These are phyloP conservation scores for Cephus spinipes DNA, from an alignment of 2,888 invertebrate species.

Conservation along the genomic window DNA sequence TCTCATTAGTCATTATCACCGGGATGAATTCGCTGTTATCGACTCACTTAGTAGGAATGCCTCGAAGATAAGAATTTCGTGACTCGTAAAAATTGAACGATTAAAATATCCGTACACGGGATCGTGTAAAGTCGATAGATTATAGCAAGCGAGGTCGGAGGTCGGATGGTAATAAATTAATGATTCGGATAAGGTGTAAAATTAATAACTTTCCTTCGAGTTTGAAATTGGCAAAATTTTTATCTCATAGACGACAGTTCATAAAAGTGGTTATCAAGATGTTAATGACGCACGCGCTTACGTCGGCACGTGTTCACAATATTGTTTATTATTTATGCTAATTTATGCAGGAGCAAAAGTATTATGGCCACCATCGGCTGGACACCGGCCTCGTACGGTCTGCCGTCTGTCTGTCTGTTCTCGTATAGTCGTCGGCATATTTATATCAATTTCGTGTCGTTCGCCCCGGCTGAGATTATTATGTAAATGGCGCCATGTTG, in stretches of 20 bases:
- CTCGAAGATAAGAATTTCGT: not conserved
- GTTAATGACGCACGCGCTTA: constrained; percentile 58
- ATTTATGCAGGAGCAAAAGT: constrained; percentile 57
- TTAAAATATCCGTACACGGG: not conserved
- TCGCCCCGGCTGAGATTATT: constrained; percentile 58
- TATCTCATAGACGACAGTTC: not conserved
- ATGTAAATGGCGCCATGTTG: constrained; percentile 54
- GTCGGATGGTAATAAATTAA: not conserved
- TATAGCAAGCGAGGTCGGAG: not conserved
- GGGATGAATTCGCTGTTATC: not conserved
- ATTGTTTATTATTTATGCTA: constrained; percentile 67
- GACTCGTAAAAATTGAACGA: not conserved
- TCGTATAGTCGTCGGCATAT: constrained; percentile 55
- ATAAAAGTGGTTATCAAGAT: constrained; percentile 18
- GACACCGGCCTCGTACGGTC: constrained; percentile 53
- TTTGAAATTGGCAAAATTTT: not conserved
- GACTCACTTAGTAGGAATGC: not conserved
- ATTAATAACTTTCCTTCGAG: not conserved
- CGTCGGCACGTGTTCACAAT: constrained; percentile 61
- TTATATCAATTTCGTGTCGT: constrained; percentile 65
- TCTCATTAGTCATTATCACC: constrained; percentile 50
- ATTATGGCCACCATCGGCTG: constrained; percentile 33
- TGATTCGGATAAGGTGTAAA: not conserved
- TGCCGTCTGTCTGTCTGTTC: constrained; percentile 54
- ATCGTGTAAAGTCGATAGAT: not conserved